Conservation (phyloP, 2,888 invertebrate species). For the Megalurothrips usitatus region DNA sequence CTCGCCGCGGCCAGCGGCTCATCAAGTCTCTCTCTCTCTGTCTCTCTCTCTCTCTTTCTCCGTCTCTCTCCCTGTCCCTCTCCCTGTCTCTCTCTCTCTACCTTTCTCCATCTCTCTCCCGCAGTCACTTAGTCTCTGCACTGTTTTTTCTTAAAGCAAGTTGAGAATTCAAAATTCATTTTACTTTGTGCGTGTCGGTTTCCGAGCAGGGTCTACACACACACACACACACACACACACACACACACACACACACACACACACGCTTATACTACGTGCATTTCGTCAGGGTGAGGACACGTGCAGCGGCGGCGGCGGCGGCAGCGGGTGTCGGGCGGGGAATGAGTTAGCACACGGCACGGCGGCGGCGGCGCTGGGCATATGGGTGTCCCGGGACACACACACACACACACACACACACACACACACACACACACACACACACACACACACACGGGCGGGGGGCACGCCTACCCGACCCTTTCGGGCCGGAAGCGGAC, state of each 20-base stretch:
- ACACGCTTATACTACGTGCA: no score
- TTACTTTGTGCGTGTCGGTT: not conserved
- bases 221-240: not conserved
- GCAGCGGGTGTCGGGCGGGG: no score
- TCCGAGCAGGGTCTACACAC: not conserved
- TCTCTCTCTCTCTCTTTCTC: not conserved
- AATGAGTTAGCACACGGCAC: no score
- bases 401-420: no score
- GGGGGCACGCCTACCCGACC: no score
- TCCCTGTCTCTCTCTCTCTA: not conserved
- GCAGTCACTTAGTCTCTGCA: not conserved
- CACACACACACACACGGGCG: no score
- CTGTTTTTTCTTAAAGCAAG: not conserved
- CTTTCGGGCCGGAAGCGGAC: no score
- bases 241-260: not conserved
- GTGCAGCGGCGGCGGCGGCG: no score
- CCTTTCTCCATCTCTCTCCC: constrained; percentile 1
- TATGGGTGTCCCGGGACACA: no score
- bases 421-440: no score
- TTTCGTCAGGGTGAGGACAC: no score
- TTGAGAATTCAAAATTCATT: not conserved
- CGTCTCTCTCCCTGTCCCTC: not conserved
- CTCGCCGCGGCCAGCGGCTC: not conserved
- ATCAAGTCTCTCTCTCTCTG: not conserved
- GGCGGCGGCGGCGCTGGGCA: no score